Conservation (phyloP, 92 coral and sea anemone species). For the Zoanthus sansibaricus region DNA sequence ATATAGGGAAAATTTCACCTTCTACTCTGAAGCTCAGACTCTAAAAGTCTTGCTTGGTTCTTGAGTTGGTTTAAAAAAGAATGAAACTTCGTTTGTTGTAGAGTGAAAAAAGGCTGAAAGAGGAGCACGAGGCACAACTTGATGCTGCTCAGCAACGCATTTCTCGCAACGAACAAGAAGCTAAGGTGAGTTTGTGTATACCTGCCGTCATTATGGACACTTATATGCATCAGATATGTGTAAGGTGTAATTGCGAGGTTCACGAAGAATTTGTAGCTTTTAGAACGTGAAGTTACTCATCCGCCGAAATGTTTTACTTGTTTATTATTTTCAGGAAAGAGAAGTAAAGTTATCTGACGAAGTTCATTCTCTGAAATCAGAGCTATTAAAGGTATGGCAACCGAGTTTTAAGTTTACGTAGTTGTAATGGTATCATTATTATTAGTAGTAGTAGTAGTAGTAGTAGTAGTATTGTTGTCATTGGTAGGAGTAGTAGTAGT, state of each 20-base stretch:
- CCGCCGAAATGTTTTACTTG: background rate
- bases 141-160: slow-evolving; percentile 28
- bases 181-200: slow-evolving; percentile 4
- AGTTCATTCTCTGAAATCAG: slow-evolving; percentile 31
- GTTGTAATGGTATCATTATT: background rate
- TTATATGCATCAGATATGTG: background rate
- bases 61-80: no score
- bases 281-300: background rate
- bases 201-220: background rate
- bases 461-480: background rate
- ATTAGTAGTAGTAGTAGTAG: background rate
- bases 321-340: slow-evolving; percentile 9
- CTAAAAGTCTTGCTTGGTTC: background rate
- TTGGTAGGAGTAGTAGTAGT: background rate
- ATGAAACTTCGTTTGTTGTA: background rate
- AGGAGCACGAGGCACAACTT: slow-evolving; percentile 38
- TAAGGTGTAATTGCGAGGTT: background rate
- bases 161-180: slow-evolving; percentile 13
- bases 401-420: background rate
- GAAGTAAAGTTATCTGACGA: slow-evolving; percentile 25
- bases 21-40: no score
- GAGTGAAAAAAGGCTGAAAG: slow-evolving; percentile 35
- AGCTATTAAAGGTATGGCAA: slow-evolving; percentile 17
- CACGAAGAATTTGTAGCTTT: background rate
- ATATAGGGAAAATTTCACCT: no score